Percentiles rank a stretch among this genome's conserved stretches.
phyloP scores from a whole-genome alignment of 2,113 vertebrate genomes.

The Piprites chloris region DNA sequence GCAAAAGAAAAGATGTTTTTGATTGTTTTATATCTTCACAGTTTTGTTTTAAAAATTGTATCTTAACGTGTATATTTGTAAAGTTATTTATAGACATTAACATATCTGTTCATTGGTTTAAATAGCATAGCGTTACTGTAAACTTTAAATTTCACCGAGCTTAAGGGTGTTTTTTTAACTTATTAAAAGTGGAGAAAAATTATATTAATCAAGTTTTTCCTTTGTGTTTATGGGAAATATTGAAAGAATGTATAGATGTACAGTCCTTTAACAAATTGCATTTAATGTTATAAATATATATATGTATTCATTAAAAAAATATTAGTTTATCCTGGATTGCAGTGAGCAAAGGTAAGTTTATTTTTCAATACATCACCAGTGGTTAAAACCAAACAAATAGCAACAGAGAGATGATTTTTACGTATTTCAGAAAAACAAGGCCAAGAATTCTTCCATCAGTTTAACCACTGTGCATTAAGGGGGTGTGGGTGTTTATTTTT shows the following conservation, averaged over 20 bases:
- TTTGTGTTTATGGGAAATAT: slow-evolving; percentile 70
- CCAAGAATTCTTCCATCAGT: slow-evolving; percentile 64
- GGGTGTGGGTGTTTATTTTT: slow-evolving; percentile 48
- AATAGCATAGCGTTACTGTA: slow-evolving; percentile 83
- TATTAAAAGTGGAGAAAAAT: slow-evolving; percentile 86
- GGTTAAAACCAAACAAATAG: slow-evolving; percentile 66
- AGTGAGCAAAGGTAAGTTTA: slow-evolving; percentile 65
- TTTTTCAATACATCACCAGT: slow-evolving; percentile 72
- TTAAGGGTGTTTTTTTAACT: slow-evolving; percentile 81
- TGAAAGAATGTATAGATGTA: slow-evolving; percentile 76
- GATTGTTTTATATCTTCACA: slow-evolving; percentile 73
- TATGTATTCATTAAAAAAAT: slow-evolving; percentile 49
- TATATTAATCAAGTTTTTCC: slow-evolving; percentile 74
- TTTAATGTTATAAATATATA: slow-evolving; percentile 66
- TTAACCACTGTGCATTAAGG: slow-evolving; percentile 71
- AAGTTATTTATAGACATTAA: slow-evolving; percentile 96
- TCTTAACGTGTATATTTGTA: slow-evolving; percentile 96
- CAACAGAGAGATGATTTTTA: slow-evolving; percentile 43
- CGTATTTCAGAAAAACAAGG: slow-evolving; percentile 35
- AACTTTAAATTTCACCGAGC: slow-evolving; percentile 65
- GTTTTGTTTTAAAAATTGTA: slow-evolving; percentile 84
- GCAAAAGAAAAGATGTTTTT: slow-evolving; percentile 66
- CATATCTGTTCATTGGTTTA: slow-evolving; percentile 81
- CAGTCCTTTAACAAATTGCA: slow-evolving; percentile 66
- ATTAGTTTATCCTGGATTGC: slow-evolving; percentile 74